A percentile compares a stretch with the other conserved stretches of the same genome.
These are phyloP conservation scores for Luidia sarsii DNA, from an alignment of 53 echinoderm and acorn worm species.

Conservation along the genomic window DNA sequence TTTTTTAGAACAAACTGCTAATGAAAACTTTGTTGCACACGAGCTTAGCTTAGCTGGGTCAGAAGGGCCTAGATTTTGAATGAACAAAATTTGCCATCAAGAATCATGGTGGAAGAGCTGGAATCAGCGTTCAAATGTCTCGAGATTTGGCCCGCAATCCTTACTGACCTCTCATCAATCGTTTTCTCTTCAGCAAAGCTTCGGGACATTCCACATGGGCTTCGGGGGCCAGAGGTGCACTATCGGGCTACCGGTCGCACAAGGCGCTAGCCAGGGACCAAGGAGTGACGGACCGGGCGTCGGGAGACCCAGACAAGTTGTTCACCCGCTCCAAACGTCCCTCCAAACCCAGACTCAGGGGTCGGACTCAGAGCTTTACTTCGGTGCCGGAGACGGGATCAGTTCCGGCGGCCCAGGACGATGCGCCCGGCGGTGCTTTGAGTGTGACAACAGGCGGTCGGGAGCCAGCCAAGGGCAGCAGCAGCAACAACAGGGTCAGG, in stretches of 20 bases:
- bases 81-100: too few species aligned
- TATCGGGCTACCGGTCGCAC: constrained; percentile 62
- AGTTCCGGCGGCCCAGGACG: not conserved
- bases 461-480: constrained; percentile 9
- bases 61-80: too few species aligned
- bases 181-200: constrained; percentile 45
- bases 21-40: too few species aligned
- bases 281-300: not conserved
- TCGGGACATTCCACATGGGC: constrained; percentile 59
- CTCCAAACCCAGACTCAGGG: not conserved
- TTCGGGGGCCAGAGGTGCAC: constrained; percentile 62
- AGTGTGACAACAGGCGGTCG: not conserved
- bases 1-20: too few species aligned
- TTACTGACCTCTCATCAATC: too few species aligned
- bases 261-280: constrained; percentile 33
- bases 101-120: too few species aligned
- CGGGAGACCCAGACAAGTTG: not conserved
- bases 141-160: too few species aligned
- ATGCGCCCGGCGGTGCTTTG: not conserved
- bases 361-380: constrained; percentile 32
- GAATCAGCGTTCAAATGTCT: too few species aligned
- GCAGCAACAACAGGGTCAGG: constrained; percentile 3
- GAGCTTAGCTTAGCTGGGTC: too few species aligned
- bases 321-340: not conserved
- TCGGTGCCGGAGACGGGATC: not conserved